Evolutionary conservation across 2,888 invertebrate species (phyloP).

Genomic region (Mycogona germanica): DNA sequence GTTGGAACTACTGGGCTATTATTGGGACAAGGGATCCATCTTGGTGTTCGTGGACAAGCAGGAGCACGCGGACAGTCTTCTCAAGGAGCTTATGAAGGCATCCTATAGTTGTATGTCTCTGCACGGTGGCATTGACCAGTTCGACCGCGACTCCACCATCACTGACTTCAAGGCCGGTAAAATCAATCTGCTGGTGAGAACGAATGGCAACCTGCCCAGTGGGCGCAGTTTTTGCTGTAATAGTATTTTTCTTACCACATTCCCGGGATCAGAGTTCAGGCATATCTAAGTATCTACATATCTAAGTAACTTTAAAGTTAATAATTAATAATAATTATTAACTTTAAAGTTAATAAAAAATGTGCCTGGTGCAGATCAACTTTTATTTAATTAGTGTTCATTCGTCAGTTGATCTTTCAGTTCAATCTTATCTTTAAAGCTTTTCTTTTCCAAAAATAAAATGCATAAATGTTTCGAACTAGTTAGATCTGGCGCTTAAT

Average conservation of each 20-base stretch:
- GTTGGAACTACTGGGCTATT: conserved; percentile 89
- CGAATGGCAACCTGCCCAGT: no score
- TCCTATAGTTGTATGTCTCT: conserved; percentile 94
- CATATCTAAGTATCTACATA: no score
- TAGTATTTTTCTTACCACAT: no score
- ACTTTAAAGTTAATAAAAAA: neutral
- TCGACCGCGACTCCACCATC: conserved; percentile 95
- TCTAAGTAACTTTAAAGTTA: no score
- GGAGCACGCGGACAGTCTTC: conserved; percentile 84
- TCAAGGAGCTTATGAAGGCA: conserved; percentile 91
- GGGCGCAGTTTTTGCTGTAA: no score
- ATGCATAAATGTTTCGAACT: no score
- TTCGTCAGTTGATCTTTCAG: neutral
- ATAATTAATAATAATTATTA: neutral
- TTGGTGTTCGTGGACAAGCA: conserved; percentile 98
- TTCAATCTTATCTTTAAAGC: neutral
- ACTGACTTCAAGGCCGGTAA: conserved; percentile 93
- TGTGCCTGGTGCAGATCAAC: no score
- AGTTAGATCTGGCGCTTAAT: no score
- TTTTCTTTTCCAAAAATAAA: no score
- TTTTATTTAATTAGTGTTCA: neutral
- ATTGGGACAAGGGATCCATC: conserved; percentile 82
- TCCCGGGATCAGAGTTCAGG: no score
- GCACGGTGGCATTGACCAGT: conserved; percentile 99
- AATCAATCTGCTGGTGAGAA: conserved; percentile 64